Evolutionary conservation across 2,113 vertebrate species (phyloP), one percentile per base, ranked within the genome.

Genomic region (Festucalex cinctus): DNA sequence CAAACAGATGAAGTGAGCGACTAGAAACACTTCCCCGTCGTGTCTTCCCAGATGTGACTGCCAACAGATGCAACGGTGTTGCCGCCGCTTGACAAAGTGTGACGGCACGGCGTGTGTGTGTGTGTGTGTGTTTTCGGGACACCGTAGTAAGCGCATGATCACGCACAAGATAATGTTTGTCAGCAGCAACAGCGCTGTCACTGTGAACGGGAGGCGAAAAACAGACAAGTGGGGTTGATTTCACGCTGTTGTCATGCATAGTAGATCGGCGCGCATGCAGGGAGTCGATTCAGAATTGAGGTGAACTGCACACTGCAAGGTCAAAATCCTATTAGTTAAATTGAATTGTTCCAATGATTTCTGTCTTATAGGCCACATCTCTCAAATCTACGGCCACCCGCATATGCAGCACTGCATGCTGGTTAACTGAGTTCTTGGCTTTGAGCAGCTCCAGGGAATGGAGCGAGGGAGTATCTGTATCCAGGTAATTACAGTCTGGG

Each of bases 401-500:
- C 73, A 60, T 63, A 66, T 81, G 70, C 62, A 82, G 85, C 79
- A 63, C 75, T 82, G 88, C 86, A 85, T 84, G 78, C 80, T 83
- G 86, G 84, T 87, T 88, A 88, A 82, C 75, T 54, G 76, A 88
- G 85, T 88, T 88, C 79, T 83, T 75, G 77, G 82, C 80, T 82
- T 60, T 28, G 54, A 84, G 81, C 79, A 65, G 75, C 83, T 85
- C 80, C 72, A 74, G 74, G 78, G 79, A 76, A 83, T 84, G 80
- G 81, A 83, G 82, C 70, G 82, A 85, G 82, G 78, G 81, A 86
- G 87, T 86, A 83, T 89, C 89, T 84, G 83, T 89, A 89, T 90
- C 83, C 82, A 86, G 87, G 90, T 92, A 92, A 92, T 91, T 90
- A 91, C 86, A 82, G 85, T 90, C 85, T 83, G 83, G 88, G 87